Percentiles rank a stretch among this genome's conserved stretches.
These are phyloP conservation scores for Eupithecia vulgata DNA, from an alignment of 2,888 invertebrate species.

Conservation along the genomic window DNA sequence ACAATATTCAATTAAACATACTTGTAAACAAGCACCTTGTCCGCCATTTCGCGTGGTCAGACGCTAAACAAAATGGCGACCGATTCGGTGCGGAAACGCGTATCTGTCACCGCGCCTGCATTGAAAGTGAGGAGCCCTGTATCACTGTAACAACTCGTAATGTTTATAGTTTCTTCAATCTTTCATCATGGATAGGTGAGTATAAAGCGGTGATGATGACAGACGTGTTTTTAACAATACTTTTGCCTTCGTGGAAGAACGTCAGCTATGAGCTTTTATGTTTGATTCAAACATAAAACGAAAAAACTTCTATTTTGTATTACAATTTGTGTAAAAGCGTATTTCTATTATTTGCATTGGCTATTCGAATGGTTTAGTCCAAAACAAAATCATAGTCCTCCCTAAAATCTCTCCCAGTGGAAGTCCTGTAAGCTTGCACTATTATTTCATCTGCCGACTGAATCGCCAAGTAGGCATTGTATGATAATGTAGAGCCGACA, in stretches of 20 bases:
- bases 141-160: constrained; percentile 7
- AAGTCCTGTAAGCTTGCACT: constrained; percentile 18
- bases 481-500: constrained; percentile 81
- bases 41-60: constrained; percentile 70
- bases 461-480: constrained; percentile 81
- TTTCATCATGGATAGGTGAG: neutral
- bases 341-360: neutral
- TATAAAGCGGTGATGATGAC: neutral
- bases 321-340: neutral
- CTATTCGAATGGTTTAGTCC: neutral
- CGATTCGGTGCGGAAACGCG: constrained; percentile 81
- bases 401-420: constrained; percentile 13
- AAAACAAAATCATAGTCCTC: neutral
- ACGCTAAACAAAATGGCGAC: constrained; percentile 76
- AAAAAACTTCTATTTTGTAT: no score
- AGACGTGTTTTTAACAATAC: no score
- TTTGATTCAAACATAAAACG: neutral
- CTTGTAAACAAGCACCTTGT: constrained; percentile 51
- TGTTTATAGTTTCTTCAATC: neutral
- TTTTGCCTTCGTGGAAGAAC: neutral
- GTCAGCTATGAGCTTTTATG: neutral
- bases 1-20: constrained; percentile 43
- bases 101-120: constrained; percentile 72
- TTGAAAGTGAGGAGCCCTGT: constrained; percentile 15
- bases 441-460: constrained; percentile 64